These are phyloP conservation scores for Oryzias curvinotus DNA, from an alignment of 2,113 vertebrate genomes.

Conservation along the genomic window DNA sequence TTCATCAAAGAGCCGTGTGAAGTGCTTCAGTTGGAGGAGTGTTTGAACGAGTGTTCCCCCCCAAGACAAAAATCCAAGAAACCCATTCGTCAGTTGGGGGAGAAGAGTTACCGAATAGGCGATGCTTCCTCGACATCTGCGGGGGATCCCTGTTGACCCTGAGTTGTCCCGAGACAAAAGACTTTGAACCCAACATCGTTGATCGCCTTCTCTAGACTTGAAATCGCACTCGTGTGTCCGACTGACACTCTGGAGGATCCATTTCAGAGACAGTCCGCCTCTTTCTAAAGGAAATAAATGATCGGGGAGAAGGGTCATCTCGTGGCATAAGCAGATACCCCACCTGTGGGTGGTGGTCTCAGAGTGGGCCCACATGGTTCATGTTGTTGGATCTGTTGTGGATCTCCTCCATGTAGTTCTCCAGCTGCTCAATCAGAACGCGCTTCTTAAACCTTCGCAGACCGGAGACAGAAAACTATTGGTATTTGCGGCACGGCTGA, in stretches of 20 bases:
- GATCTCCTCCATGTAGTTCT: constrained; percentile 93
- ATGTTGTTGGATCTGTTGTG: constrained; percentile 87
- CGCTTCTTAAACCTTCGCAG: constrained; percentile 92
- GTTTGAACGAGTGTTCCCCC: constrained; percentile 26
- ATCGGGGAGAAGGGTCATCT: constrained; percentile 9
- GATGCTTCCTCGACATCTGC: constrained; percentile 10
- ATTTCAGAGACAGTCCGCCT: background rate
- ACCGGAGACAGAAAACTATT: background rate
- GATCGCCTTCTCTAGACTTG: background rate
- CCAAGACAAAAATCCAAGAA: constrained; percentile 1
- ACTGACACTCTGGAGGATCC: background rate
- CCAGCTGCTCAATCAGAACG: constrained; percentile 95
- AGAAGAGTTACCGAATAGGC: constrained; percentile 5
- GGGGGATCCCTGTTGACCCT: constrained; percentile 39
- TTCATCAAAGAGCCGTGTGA: constrained; percentile 9
- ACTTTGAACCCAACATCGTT: constrained; percentile 6
- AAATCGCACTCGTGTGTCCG: constrained; percentile 4
- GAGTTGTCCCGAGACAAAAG: constrained; percentile 47
- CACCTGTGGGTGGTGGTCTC: constrained; percentile 41
- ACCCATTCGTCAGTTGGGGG: background rate
- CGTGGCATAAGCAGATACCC: constrained; percentile 19
- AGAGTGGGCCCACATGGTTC: constrained; percentile 85
- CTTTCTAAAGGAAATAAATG: background rate
- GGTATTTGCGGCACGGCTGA: background rate
- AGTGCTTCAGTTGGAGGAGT: constrained; percentile 57